phyloP scores from a whole-genome alignment of 2,113 vertebrate species.

The Myotis brandtii region DNA sequence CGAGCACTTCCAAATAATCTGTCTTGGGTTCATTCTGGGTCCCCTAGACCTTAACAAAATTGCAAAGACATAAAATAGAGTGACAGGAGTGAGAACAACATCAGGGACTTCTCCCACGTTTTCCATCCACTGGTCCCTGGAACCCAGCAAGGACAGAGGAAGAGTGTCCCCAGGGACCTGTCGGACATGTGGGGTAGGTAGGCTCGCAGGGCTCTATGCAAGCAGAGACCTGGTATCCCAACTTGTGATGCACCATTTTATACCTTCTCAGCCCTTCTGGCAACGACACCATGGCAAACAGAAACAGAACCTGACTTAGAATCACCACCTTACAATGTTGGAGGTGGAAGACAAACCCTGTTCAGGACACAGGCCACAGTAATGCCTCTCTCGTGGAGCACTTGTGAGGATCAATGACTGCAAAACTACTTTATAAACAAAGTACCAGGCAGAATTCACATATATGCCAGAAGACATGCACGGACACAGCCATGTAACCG shows the following conservation, averaged over 20 bases:
- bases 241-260: not conserved
- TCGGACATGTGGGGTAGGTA: not conserved
- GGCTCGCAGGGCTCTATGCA: not conserved
- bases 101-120: not conserved
- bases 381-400: not conserved
- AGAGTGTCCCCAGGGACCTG: not conserved
- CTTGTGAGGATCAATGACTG: not conserved
- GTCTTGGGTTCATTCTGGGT: not conserved
- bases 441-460: not conserved
- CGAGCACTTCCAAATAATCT: not conserved
- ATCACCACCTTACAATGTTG: not conserved
- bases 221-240: not conserved
- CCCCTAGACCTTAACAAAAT: not conserved
- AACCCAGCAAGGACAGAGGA: not conserved
- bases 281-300: not conserved
- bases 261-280: not conserved
- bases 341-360: not conserved
- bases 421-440: not conserved
- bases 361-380: not conserved
- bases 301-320: not conserved
- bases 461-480: not conserved
- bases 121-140: not conserved
- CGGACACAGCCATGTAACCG: rapidly evolving
- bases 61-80: not conserved
- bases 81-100: not conserved